Evolutionary conservation across 2,888 invertebrate species (phyloP), one percentile per base, ranked within the genome.

Genomic region (Trissonchulus sp.): DNA sequence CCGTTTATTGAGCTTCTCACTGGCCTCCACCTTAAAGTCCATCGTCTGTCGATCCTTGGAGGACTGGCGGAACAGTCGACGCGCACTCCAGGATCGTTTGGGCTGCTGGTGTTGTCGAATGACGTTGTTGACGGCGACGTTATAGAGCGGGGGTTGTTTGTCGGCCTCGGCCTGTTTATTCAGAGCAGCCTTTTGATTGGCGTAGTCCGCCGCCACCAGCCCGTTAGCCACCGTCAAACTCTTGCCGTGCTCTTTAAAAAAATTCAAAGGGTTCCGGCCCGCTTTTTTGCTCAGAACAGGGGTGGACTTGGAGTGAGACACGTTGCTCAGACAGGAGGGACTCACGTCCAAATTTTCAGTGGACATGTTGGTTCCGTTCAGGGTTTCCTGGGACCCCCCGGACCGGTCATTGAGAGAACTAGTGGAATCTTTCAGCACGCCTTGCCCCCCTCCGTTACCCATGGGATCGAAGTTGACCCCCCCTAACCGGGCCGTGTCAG

Each of bases 41-140:
- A n/a, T n/a, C n/a, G n/a, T n/a, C n/a, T n/a, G n/a, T 34, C 71
- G 71, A 69, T 69, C 71, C 37, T 69, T 69, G 3, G 71, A 69
- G 34, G 36, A 36, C 15, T 31, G 34, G n/a, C 71, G 71, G 34
- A 69, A 69, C 34, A 69, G 71, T 15, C 36, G 33, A 33, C 37
- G 34, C n/a, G 71, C 71, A 34, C 71, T 69, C 71, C 71, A 69
- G 28, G 33, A 36, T 35, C 71, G 71, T 36, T 69, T 65, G n/a
- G n/a, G n/a, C 23, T 48, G 48, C 8, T 48, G 8, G 8, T 8
- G 48, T 23, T 48, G 48, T 48, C 23, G 8, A 15, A 48, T 8
- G 48, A 48, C 23, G 48, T 23, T 23, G 23, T 48, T 15, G 23
- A 15, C 23, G 8, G 48, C 48, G 8, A 48, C 48, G 8, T 8